phyloP scores from a whole-genome alignment of 2,797 vertebrate species.

The Carduelis carduelis region DNA sequence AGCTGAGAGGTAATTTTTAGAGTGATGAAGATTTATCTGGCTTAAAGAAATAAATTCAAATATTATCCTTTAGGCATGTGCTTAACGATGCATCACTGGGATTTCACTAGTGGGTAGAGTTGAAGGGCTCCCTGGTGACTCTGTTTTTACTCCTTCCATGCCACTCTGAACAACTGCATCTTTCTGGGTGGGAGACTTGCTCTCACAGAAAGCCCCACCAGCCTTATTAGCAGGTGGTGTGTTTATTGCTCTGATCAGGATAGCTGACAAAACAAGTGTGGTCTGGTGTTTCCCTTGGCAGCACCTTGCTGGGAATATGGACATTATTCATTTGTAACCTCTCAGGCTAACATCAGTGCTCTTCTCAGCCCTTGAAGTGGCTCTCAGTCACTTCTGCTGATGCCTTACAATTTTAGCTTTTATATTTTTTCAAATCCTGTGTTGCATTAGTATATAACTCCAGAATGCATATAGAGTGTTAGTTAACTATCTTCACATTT shows the following conservation, averaged over 20 bases:
- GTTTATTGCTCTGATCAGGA: not conserved
- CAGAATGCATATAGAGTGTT: not conserved
- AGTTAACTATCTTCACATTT: not conserved
- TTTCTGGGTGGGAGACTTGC: not conserved
- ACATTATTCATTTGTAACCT: not conserved
- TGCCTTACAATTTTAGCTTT: not conserved
- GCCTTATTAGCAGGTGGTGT: not conserved
- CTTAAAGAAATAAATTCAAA: constrained; percentile 6
- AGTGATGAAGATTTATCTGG: not conserved
- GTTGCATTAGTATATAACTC: not conserved
- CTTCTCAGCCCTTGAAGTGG: not conserved
- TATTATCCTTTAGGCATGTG: not conserved
- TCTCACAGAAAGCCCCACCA: not conserved
- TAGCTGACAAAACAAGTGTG: not conserved
- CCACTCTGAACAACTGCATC: not conserved
- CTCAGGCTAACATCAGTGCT: not conserved
- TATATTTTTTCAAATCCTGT: not conserved
- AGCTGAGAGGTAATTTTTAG: not conserved
- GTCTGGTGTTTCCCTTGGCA: not conserved
- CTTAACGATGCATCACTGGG: not conserved
- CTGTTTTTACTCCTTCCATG: not conserved
- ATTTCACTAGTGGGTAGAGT: not conserved
- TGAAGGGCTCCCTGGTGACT: not conserved
- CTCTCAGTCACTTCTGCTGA: not conserved
- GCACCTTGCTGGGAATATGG: not conserved